A percentile compares a stretch with the other conserved stretches of the same genome.
phyloP scores from a whole-genome alignment of 1,140 invertebrate species.

The Hestina assimilis region DNA sequence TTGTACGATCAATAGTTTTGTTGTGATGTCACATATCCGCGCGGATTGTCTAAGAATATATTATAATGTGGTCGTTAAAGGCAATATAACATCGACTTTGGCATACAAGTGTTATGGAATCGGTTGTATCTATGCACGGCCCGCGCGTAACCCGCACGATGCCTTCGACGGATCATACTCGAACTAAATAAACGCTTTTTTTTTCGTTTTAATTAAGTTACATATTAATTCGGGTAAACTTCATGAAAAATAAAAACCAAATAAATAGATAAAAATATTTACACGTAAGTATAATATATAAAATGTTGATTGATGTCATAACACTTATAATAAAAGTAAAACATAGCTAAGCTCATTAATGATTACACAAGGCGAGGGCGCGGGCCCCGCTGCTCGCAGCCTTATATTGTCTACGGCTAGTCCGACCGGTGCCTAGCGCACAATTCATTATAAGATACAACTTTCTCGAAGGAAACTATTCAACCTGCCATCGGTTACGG shows the following conservation, averaged over 20 bases:
- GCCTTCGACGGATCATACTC: conserved; percentile 32
- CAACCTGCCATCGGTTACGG: conserved; percentile 71
- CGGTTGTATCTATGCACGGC: conserved; percentile 18
- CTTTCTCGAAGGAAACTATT: conserved; percentile 58
- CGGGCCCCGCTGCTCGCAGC: conserved; percentile 52
- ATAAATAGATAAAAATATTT: conserved; percentile 75
- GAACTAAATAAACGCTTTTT: conserved; percentile 50
- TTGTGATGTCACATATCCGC: conserved; percentile 71
- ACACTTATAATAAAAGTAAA: conserved; percentile 77
- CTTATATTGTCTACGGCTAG: conserved; percentile 56
- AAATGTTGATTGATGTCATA: conserved; percentile 76
- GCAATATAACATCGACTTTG: conserved; percentile 71
- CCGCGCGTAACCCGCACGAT: conserved; percentile 28
- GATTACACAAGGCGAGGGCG: conserved; percentile 69
- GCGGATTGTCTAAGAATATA: conserved; percentile 46
- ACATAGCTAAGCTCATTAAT: conserved; percentile 76
- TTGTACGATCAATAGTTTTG: conserved; percentile 70
- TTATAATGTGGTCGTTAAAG: conserved; percentile 54
- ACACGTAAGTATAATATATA: conserved; percentile 66
- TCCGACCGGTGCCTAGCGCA: conserved; percentile 49
- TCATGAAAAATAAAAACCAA: conserved; percentile 66
- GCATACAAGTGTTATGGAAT: conserved; percentile 68
- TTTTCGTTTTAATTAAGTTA: too few species aligned
- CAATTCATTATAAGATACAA: conserved; percentile 55
- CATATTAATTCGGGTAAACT: conserved; percentile 70